Evolutionary conservation across 92 coral and sea anemone genomes (phyloP).

Genomic region (Meandrina meandrites): DNA sequence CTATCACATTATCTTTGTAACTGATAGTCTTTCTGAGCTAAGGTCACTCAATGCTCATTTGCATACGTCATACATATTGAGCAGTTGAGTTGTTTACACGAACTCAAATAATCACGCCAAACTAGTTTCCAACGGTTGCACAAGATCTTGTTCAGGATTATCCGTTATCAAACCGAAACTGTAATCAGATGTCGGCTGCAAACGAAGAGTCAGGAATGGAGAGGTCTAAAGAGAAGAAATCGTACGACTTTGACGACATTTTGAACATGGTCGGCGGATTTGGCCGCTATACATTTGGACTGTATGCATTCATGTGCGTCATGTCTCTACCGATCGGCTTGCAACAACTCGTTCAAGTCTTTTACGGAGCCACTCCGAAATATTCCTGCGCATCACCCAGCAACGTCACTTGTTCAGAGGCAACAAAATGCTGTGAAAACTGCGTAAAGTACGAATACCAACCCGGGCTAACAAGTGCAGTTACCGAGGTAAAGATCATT

Average conservation of each 20-base stretch:
- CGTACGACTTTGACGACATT: constrained; percentile 72
- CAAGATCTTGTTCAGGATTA: background rate
- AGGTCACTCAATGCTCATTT: background rate
- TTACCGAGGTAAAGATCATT: constrained; percentile 68
- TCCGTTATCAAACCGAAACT: background rate
- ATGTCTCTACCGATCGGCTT: constrained; percentile 80
- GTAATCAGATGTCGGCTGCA: background rate
- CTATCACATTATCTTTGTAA: background rate
- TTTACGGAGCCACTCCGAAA: constrained; percentile 76
- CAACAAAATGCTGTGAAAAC: constrained; percentile 58
- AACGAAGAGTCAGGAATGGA: background rate
- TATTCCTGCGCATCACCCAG: constrained; percentile 49
- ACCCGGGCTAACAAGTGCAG: constrained; percentile 72
- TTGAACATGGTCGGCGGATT: constrained; percentile 76
- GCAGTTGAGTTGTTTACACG: background rate
- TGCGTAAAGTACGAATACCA: constrained; percentile 65
- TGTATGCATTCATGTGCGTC: constrained; percentile 74
- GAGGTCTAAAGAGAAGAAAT: constrained; percentile 5
- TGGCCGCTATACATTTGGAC: constrained; percentile 66
- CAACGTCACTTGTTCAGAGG: constrained; percentile 50
- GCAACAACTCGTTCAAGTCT: constrained; percentile 82
- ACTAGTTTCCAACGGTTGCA: background rate
- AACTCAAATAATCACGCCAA: background rate
- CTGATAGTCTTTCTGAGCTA: background rate
- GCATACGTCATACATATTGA: background rate